These are phyloP conservation scores for Sakesphorus luctuosus DNA, from an alignment of 2,113 vertebrate species.

Conservation along the genomic window DNA sequence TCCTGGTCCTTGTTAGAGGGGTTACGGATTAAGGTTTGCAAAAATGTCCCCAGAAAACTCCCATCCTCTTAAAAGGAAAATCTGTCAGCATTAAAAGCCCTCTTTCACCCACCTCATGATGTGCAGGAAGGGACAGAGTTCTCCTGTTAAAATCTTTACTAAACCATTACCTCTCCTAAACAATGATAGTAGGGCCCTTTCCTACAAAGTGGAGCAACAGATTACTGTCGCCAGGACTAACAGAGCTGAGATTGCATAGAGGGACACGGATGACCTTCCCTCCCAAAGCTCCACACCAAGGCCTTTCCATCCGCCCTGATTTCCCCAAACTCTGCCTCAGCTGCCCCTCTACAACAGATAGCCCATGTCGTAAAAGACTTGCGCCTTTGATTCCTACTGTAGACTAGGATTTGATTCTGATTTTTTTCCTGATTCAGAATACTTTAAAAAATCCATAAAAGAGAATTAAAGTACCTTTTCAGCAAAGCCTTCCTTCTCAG, in stretches of 20 bases:
- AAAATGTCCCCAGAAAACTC: neutral
- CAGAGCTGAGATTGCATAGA: neutral
- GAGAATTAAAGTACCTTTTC: neutral
- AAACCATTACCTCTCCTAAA: neutral
- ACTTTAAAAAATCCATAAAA: neutral
- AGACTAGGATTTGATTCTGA: neutral
- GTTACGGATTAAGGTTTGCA: neutral
- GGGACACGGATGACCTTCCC: neutral
- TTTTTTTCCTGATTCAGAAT: neutral
- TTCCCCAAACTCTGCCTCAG: neutral
- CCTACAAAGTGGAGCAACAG: neutral
- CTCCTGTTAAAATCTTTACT: neutral
- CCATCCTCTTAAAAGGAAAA: neutral
- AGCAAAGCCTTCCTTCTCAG: conserved; percentile 8
- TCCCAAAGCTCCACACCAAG: neutral
- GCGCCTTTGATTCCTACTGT: neutral
- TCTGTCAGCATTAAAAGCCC: neutral
- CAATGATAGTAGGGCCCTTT: neutral
- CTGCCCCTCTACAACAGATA: neutral
- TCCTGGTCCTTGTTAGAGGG: neutral
- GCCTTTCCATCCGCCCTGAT: neutral
- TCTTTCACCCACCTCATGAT: neutral
- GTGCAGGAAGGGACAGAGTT: neutral
- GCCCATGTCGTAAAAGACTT: neutral
- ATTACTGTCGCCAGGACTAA: neutral